Base-by-base conservation (phyloP, 2,797 vertebrate genomes). In the Aldrovandia affinis region DNA sequence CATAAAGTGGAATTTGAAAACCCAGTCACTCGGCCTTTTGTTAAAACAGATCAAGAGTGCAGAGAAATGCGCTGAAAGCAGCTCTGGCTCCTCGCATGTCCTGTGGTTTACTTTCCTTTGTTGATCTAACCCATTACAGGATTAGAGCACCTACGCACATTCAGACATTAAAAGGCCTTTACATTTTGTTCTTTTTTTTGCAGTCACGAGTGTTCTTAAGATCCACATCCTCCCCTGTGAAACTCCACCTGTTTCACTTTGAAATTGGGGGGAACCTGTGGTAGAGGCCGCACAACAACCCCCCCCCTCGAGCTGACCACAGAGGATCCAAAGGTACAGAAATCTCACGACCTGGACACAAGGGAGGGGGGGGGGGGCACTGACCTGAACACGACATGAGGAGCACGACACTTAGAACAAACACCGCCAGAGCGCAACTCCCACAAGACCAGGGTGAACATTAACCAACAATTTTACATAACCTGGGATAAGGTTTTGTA, bases 401-500 rank as follows among this genome's bases (percentile, higher is more conserved):
- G 20, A 2, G 2, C 22, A 25, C 55, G 18, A n/a, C 12, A 2
- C 6, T 12, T 9, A 59, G 73, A 83, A 57, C 78, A 83, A 61
- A 61, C 52, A 75, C 0, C 20, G 81, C 15, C 65, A 84, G 25
- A 33, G 83, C 55, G n/a, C 70, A 77, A 36, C 57, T 80, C 20
- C 73, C 20, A 39, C 59, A 80, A 20, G 12, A 44, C 36, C 30
- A 68, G 33, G 65, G 59, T 86, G 52, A 83, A 52, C 47, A 57
- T 52, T 73, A 80, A 44, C 59, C 36, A 9, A 78, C 55, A 65
- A 81, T 86, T 52, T 86, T 59, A 83, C 82, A 65, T 77, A 78
- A 85, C 39, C 30, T 75, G 83, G 79, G 28, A 42, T 80, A 63
- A 75, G 57, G 47, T 50, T 80, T 54, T 78, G 25, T 36, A 61